Base-by-base conservation (phyloP, 2,113 vertebrate genomes). In the Polypterus senegalus region DNA sequence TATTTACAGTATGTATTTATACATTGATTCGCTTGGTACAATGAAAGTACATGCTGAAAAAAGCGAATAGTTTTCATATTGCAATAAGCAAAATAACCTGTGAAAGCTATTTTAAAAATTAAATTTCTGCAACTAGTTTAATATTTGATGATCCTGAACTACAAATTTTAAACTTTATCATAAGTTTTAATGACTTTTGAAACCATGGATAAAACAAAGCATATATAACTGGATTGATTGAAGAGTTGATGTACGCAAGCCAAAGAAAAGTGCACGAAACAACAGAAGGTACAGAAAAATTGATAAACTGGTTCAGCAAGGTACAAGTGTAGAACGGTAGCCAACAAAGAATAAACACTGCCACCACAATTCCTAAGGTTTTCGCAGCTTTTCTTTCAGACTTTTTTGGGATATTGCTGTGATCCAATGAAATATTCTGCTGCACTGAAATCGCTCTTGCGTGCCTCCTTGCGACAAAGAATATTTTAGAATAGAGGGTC, bases 171-270 rank as follows among this genome's bases (percentile, higher is more conserved):
- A 76, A 49, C n/a, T 69, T 74, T 5, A 91, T 57, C 63, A 76
- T 75, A 9, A 60, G 47, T 64, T 65, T 73, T 3, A 66, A 70
- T 2, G 74, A 61, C 70, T 66, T 77, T 58, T 72, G 73, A 65
- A 79, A 83, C 77, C 80, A 83, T 0, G 64, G 66, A 49, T 80
- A 80, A 65, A 79, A 80, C 10, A 81, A 61, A 6, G 67, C 72
- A 63, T 80, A 77, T 58, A 75, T 69, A 5, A 83, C 58, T 0
- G 74, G 78, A 60, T 81, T 83, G 51, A 78, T 9, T 11, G 67
- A 71, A 3, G 77, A 78, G 48, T 76, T 75, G 1, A 72, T 47
- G 11, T 64, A 64, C 2, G 51, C 63, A 5, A 64, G 9, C 63
- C 63, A 64, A 57, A 59, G 51, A 59, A 59, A 58, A 7, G n/a